Base-by-base conservation (phyloP, 2,888 invertebrate species). In the Uropetala carovei region DNA sequence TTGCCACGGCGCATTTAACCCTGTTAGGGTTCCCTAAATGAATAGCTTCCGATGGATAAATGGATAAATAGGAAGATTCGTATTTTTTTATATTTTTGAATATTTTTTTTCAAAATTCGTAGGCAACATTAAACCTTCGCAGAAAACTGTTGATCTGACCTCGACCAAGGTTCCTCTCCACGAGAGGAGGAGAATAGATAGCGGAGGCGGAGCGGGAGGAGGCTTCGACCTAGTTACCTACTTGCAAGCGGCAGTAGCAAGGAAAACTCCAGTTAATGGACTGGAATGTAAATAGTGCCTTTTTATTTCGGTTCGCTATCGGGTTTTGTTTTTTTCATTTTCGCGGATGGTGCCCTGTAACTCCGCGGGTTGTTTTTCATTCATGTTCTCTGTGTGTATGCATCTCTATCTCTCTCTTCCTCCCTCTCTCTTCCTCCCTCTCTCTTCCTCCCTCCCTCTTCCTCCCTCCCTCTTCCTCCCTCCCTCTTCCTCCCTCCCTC, bases 121-220 rank as follows among this genome's bases (percentile, higher is more conserved):
- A 75, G 68, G 18, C 68, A 68, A 22, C 22, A 68, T 68, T 68
- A 68, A 75, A 75, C 89, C 30, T 13, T 64, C 8, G 16, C n/a
- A 18, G 16, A 64, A 60, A 89, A 89, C 89, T 89, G 89, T 89
- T 89, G 89, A 89, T 89, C 89, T 89, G 89, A 89, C 64, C 89
- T 64, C 43, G 83, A 16, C 64, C 68, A 64, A 75, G 75, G 75
- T 75, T 43, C 43, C 75, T 27, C 22, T 11, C 2, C 22, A 9
- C 27, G 68, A 22, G 43, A 83, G 89, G 30, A 30, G 57, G 83
- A 83, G 83, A 83, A 18, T 43, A 18, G 83, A 18, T 57, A 57
- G 57, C 57, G 83, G 83, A 83, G n/a, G 64, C 11, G 64, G 64
- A 18, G 64, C 18, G 13, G 57, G 16, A 83, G 59, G 43, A 3